Evolutionary conservation across 2,797 vertebrate genomes (phyloP), one percentile per base, ranked within the genome.

Genomic region (Hypotaenidia okinawae): DNA sequence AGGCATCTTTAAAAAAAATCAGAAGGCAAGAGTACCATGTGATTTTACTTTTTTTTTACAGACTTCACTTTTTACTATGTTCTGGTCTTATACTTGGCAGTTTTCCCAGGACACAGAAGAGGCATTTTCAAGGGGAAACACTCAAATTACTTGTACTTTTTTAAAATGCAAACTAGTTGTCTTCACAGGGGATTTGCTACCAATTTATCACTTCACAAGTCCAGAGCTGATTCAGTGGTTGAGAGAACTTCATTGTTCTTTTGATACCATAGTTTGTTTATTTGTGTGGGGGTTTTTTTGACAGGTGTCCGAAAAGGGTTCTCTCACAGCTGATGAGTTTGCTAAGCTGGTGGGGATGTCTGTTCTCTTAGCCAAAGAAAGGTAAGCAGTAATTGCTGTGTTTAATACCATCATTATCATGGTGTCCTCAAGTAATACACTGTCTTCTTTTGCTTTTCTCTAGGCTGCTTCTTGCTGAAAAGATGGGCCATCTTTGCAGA

Each of bases 341-440:
- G 99, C 99, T 58, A 99, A 99, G 96, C 98, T 99, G 28, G 96
- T 99, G 84, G 99, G 99, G 88, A 99, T 99, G 96, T 99, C 99
- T 83, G 99, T 99, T 96, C 99, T 99, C 69, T 98, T 99, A 81
- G 99, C 99, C 72, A 99, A 99, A 98, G 99, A 99, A 93, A 98
- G 99, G 99, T 99, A 95, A 89, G 51, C n/a, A 37, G 18, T 55
- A 84, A 39, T 13, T 22, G 6, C 23, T 58, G 30, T 54, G 22
- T 63, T 90, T 55, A 85, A 55, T 83, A 58, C 11, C 24, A 68
- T 8, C 2, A 2, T 76, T 35, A 80, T 18, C 57, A 6, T 52
- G 28, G 75, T 92, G 74, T 58, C 49, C 33, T 78, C 43, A 62
- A 52, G 27, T 82, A 90, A 94, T 68, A 51, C 21, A 63, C n/a